phyloP scores from a whole-genome alignment of 2,113 vertebrate species.

The Hemicordylus capensis region DNA sequence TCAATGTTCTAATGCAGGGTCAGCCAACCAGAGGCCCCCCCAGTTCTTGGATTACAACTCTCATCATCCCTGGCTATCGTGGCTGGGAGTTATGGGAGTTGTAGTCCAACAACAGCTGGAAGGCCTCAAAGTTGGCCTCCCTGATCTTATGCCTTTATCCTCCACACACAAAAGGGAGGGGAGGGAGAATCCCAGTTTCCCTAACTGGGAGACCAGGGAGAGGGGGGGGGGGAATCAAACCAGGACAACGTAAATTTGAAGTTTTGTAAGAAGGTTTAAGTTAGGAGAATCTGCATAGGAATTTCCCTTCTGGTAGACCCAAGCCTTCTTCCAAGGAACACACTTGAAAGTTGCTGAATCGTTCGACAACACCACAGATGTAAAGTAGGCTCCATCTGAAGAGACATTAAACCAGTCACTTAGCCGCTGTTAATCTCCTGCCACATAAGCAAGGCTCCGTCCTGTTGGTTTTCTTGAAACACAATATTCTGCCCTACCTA shows the following conservation, averaged over 20 bases:
- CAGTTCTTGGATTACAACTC: too few species aligned
- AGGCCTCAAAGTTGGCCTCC: too few species aligned
- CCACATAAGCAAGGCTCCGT: constrained; percentile 60
- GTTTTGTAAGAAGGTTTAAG: background rate
- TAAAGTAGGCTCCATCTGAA: background rate
- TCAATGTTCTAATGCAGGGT: background rate
- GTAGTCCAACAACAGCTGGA: too few species aligned
- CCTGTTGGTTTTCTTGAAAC: constrained; percentile 56
- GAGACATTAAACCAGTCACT: constrained; percentile 18
- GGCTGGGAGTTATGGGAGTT: too few species aligned
- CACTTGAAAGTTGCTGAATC: background rate
- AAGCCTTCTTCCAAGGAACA: background rate
- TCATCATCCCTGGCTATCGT: too few species aligned
- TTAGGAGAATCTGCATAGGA: background rate
- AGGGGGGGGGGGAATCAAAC: background rate
- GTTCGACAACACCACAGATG: background rate
- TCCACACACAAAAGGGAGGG: too few species aligned
- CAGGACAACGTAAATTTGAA: background rate
- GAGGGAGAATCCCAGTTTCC: background rate
- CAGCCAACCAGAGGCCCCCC: too few species aligned
- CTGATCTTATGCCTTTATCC: too few species aligned
- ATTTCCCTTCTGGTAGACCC: background rate
- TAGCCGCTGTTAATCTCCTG: constrained; percentile 64
- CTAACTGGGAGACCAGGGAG: background rate
- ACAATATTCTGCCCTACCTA: constrained; percentile 66